A percentile compares a stretch with the other conserved stretches of the same genome.
Conservation (phyloP, 2,797 vertebrate genomes). For the Eulemur albifrons region DNA sequence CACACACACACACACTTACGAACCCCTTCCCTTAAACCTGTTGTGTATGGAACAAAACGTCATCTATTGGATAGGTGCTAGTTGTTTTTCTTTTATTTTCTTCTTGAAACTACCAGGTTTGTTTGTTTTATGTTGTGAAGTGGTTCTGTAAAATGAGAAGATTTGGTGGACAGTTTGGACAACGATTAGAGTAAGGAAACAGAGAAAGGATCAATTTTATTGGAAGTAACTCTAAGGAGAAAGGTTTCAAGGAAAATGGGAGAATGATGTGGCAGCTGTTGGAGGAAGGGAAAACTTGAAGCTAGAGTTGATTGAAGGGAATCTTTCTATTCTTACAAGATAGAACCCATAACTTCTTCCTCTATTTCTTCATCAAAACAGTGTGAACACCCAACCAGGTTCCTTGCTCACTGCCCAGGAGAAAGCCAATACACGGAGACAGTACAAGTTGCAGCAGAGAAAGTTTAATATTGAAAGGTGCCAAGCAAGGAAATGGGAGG, state of each 20-base stretch:
- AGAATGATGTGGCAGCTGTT: neutral
- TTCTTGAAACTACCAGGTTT: neutral
- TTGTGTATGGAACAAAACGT: neutral
- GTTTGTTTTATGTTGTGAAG: conserved; percentile 6
- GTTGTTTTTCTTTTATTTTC: neutral
- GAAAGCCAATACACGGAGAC: neutral
- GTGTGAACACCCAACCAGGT: neutral
- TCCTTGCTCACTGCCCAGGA: neutral
- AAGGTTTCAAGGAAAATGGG: neutral
- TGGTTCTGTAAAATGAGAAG: neutral
- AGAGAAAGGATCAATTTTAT: neutral
- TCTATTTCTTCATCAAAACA: neutral
- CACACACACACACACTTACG: neutral
- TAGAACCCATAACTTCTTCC: neutral
- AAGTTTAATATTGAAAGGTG: neutral
- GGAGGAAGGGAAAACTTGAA: neutral
- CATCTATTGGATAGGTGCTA: neutral
- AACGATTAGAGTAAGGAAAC: neutral
- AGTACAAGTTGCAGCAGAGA: neutral
- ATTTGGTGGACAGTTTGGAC: neutral
- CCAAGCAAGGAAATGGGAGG: neutral
- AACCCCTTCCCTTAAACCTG: neutral
- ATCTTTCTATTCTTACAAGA: neutral
- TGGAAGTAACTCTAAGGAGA: neutral
- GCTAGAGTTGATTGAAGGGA: neutral